Evolutionary conservation across 2,797 vertebrate genomes (phyloP).

Genomic region (Iguana delicatissima): DNA sequence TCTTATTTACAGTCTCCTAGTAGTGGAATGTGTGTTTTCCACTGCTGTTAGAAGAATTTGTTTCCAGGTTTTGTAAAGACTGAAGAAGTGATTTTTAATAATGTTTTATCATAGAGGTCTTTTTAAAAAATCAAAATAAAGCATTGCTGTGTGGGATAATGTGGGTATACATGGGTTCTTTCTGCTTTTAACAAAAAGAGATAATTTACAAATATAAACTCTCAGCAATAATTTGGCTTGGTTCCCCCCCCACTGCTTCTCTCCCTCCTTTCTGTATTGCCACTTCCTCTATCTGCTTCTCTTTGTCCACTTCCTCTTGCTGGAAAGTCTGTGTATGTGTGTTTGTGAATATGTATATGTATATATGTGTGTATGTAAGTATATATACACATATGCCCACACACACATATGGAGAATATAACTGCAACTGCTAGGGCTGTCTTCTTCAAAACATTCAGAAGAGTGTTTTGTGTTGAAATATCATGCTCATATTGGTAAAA

Average conservation of each 20-base stretch:
- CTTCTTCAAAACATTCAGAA: no score
- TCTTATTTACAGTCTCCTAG: not conserved
- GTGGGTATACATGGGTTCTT: not conserved
- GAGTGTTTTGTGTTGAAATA: no score
- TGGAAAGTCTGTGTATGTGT: not conserved
- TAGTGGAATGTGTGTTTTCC: not conserved
- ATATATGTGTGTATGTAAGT: no score
- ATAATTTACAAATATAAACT: not conserved
- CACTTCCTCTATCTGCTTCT: not conserved
- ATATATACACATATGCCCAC: no score
- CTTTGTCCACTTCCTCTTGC: not conserved
- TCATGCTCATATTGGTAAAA: no score
- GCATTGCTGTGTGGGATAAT: not conserved
- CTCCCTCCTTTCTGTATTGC: not conserved
- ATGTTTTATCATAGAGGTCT: not conserved
- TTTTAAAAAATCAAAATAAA: not conserved
- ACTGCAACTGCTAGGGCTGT: not conserved
- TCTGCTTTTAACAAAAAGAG: not conserved
- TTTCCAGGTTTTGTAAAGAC: not conserved
- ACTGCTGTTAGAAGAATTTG: not conserved
- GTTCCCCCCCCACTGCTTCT: not conserved
- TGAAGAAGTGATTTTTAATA: not conserved
- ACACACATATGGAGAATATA: not conserved
- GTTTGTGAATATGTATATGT: no score
- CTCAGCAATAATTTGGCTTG: not conserved